Evolutionary conservation across 2,888 invertebrate genomes (phyloP), one percentile per base, ranked within the genome.

Genomic region (Macrophya alboannulata): DNA sequence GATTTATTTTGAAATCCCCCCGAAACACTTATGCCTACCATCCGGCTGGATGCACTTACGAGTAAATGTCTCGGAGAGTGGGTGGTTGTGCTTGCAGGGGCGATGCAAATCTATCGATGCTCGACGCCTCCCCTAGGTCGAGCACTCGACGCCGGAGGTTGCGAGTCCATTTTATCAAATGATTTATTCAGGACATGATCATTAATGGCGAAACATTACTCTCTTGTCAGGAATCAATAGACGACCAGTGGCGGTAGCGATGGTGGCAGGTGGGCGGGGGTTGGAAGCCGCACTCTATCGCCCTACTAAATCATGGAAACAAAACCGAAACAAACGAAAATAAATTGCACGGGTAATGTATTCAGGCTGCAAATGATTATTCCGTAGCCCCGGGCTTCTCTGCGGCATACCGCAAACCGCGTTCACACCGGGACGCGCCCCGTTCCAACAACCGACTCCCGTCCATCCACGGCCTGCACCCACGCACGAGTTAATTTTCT

Each of bases 351-450:
- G 89, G 89, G 89, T 92, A 92, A 92, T 92, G 91, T 91, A 92
- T 93, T 92, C 92, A 89, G 90, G 91, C 90, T 92, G 91, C 90
- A 90, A 92, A 92, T 92, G 92, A 93, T 92, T 93, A 93, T 92
- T 93, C 91, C 89, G 89, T 89, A 92, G 91, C 91, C 91, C 89
- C 89, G 89, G 90, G 90, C 87, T 90, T 89, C 89, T 88, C 89
- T 91, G 91, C 89, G 92, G 92, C 88, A 89, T 79, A 86, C 92
- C 92, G 89, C 92, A 92, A 91, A 92, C 91, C 87, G 86, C 87
- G 85, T 81, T 85, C 86, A 82, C 86, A 85, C 84, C 87, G 86
- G 81, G 85, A 86, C 87, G 55, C 87, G 86, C 86, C 87, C 87
- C 84, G 85, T 85, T 83, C 86, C 88, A 86, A 25, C 74, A 74